phyloP scores from a whole-genome alignment of 2,888 invertebrate genomes.

The Sarcophaga carnaria region DNA sequence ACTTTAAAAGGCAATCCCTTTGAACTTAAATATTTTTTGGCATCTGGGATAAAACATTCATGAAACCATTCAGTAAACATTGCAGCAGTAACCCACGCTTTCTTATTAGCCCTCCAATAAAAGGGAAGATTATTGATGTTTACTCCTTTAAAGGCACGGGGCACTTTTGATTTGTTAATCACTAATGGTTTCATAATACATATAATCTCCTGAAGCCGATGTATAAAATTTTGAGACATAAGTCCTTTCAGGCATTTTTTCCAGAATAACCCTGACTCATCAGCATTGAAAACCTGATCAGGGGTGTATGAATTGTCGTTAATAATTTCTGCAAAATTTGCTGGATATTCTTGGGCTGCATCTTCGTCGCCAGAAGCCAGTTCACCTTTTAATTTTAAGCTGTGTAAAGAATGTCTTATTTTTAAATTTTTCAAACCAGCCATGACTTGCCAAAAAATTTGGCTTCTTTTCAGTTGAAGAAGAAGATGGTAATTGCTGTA shows the following conservation, averaged over 20 bases:
- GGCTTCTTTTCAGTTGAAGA: conserved; percentile 21
- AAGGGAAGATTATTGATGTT: not conserved
- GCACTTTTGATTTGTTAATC: conserved; percentile 71
- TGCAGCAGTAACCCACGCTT: not conserved
- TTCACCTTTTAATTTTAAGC: conserved; percentile 71
- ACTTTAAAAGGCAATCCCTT: conserved; percentile 66
- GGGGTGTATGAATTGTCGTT: conserved; percentile 71
- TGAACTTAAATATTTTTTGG: conserved; percentile 56
- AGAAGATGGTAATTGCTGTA: conserved; percentile 15
- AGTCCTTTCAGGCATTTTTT: conserved; percentile 76
- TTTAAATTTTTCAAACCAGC: conserved; percentile 69
- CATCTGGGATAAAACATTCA: conserved; percentile 68
- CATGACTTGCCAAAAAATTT: conserved; percentile 59
- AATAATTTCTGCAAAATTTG: conserved; percentile 72
- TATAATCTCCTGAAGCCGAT: conserved; percentile 56
- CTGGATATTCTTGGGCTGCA: conserved; percentile 67
- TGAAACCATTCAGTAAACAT: conserved; percentile 21
- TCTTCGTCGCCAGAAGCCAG: conserved; percentile 68
- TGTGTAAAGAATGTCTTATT: conserved; percentile 69
- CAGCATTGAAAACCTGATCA: conserved; percentile 74
- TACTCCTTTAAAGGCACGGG: conserved; percentile 71
- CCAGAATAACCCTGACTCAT: conserved; percentile 73
- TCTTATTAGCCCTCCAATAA: not conserved
- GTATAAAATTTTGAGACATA: conserved; percentile 72
- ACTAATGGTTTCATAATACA: conserved; percentile 72